Percentiles rank a stretch among this genome's conserved stretches.
phyloP scores from a whole-genome alignment of 2,888 invertebrate genomes.

The Apamea crenata region DNA sequence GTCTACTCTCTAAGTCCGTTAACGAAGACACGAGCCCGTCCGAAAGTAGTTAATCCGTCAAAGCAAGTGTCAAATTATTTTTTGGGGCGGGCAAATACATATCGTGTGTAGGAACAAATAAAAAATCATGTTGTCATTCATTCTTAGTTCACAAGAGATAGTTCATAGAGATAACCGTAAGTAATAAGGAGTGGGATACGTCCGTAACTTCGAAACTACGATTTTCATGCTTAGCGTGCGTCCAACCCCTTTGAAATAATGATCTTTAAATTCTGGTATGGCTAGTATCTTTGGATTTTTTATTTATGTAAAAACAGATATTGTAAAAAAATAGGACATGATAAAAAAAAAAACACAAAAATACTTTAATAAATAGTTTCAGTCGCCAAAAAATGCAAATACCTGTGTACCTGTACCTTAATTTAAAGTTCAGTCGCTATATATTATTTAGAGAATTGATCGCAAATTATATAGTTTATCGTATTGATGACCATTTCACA shows the following conservation, averaged over 20 bases:
- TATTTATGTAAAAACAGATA: neutral
- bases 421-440: neutral
- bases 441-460: neutral
- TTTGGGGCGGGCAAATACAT: neutral
- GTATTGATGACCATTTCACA: neutral
- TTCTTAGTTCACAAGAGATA: neutral
- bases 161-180: too few species aligned
- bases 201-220: neutral
- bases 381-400: neutral
- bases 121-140: neutral
- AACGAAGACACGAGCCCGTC: neutral
- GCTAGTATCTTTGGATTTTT: too few species aligned
- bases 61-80: neutral
- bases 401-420: too few species aligned
- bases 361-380: neutral
- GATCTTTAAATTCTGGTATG: neutral
- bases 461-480: neutral
- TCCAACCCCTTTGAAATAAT: neutral
- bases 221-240: too few species aligned
- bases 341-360: neutral
- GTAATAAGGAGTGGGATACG: neutral
- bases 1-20: neutral
- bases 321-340: neutral
- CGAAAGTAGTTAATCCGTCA: neutral
- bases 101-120: too few species aligned